phyloP scores from a whole-genome alignment of 1,140 invertebrate genomes.

The Melitaea cinxia region DNA sequence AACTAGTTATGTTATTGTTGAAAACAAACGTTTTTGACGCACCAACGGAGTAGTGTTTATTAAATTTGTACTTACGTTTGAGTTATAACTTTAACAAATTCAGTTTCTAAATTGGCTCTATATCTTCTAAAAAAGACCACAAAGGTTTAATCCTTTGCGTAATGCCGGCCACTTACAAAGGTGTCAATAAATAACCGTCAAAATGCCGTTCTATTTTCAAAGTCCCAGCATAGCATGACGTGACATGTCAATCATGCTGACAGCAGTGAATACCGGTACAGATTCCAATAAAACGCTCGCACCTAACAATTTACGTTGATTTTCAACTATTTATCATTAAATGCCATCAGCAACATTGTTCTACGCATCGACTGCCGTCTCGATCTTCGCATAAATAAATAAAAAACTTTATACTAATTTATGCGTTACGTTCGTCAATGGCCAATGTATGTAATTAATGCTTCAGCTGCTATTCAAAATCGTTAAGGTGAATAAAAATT shows the following conservation, averaged over 20 bases:
- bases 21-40: too few relatives aligned
- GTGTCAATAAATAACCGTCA: slow-evolving; percentile 12
- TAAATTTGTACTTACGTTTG: too few relatives aligned
- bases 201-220: slow-evolving; percentile 9
- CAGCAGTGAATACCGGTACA: neutral
- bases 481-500: neutral
- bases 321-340: slow-evolving; percentile 6
- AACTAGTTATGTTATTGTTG: too few relatives aligned
- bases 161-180: neutral
- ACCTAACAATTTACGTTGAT: neutral
- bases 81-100: neutral
- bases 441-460: slow-evolving; percentile 3
- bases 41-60: too few relatives aligned
- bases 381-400: neutral
- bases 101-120: neutral
- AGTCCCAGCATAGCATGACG: neutral
- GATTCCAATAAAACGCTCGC: slow-evolving; percentile 2
- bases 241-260: slow-evolving; percentile 4
- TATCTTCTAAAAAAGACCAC: neutral
- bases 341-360: neutral
- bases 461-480: neutral
- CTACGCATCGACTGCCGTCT: neutral
- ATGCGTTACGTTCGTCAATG: neutral
- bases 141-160: neutral
- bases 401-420: neutral